Evolutionary conservation across 2,888 invertebrate genomes (phyloP).

Genomic region (Heterodera filipjevi): DNA sequence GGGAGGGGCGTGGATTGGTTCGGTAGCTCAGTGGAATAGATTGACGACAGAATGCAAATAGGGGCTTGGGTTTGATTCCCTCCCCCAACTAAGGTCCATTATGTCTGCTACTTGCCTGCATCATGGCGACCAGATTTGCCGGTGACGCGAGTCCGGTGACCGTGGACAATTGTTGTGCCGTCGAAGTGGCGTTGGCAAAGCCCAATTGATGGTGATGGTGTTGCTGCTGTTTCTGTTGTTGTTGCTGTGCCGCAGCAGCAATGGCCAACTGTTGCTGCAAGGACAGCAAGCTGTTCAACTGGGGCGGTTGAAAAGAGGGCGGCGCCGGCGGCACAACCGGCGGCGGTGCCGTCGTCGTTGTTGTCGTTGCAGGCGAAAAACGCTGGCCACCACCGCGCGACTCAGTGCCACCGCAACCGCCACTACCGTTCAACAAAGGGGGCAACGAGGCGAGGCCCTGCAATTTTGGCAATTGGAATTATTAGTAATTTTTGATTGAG

Average conservation of each 20-base stretch:
- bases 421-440: background rate
- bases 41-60: no score
- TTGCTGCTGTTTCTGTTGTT: background rate
- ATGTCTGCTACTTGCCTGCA: constrained; percentile 11
- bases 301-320: no score
- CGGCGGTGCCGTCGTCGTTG: background rate
- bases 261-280: background rate
- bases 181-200: background rate
- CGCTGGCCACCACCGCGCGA: background rate
- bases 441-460: constrained; percentile 8
- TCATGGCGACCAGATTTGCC: background rate
- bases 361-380: background rate
- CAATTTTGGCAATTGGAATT: no score
- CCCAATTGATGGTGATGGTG: background rate
- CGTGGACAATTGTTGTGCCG: background rate
- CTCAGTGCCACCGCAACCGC: background rate
- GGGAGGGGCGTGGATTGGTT: no score
- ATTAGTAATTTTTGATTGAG: no score
- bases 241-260: background rate
- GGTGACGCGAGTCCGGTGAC: background rate
- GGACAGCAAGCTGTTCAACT: background rate
- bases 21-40: no score
- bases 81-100: no score
- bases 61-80: no score
- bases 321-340: background rate